Evolutionary conservation across 2,113 vertebrate genomes (phyloP), one percentile per base, ranked within the genome.

Genomic region (Gymnorhina tibicen): DNA sequence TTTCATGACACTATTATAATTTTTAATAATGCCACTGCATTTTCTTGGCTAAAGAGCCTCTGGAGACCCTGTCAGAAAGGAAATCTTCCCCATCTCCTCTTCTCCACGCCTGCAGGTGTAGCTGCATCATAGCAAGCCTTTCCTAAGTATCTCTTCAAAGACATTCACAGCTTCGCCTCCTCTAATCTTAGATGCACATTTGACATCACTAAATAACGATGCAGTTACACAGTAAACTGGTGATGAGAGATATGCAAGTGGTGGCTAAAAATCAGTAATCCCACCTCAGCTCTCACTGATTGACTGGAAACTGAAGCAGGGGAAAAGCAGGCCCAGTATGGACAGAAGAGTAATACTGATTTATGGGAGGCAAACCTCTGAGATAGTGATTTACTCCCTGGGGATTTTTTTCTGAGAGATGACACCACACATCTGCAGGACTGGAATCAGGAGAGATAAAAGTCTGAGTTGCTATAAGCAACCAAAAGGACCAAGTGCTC

Each of bases 71-170:
- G 73, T 75, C 79, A 91, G 49, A 72, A 93, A 85, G 53, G 49
- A 93, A 87, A 91, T 42, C 53, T 89, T 87, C 42, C 41, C 42
- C 53, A 41, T 67, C 58, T 87, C 83, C 66, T 86, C 87, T 91
- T 70, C 26, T 85, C 41, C 64, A 42, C 1, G 23, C 69, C 41
- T 75, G 75, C 85, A 96, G 83, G 88, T 96, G 37, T 82, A 79
- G 68, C 88, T 68, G 32, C 78, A 78, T 73, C 66, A 68, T 35
- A 91, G 86, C n/a, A 88, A 96, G 50, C 69, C 74, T 66, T 91
- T 89, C 88, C 73, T 87, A 91, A 91, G 74, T 62, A 50, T 79
- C 86, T 91, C 95, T 93, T 97, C 85, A 94, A 89, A 95, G 86
- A 52, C 55, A 56, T 66, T 91, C 81, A 91, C 30, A 89, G 74